Evolutionary conservation across 2,888 invertebrate genomes (phyloP), one percentile per base, ranked within the genome.

Genomic region (Dryadula phaetusa): DNA sequence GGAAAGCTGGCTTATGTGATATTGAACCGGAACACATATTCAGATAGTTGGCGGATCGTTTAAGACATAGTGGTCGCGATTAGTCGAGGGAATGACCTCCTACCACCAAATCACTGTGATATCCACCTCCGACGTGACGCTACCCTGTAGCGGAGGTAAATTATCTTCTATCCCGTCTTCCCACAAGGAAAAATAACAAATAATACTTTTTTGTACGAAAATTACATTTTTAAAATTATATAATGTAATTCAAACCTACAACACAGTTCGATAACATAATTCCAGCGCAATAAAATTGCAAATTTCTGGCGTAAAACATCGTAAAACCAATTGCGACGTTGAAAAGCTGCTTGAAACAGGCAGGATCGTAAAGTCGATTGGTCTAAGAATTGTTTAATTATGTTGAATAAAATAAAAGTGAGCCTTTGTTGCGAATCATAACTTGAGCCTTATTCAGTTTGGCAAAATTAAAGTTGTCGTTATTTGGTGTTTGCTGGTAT

Each of bases 311-410:
- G 61, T 64, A 86, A 85, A 82, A 80, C 83, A 62, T 86, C 86
- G 84, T 87, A 86, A 88, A 89, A 84, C 78, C 83, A 83, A 84
- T 84, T 84, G 88, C 78, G 84, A 84, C 84, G 83, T 82, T 79
- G 82, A 83, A 83, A 85, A 83, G 82, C 83, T 79, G 81, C 75
- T 74, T 64, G 69, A 80, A 76, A 76, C 76, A 80, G 79, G 80
- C 81, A 79, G 76, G 76, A 78, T 87, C 89, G 88, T 90, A 88
- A 89, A 89, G 81, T 79, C 78, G 83, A 86, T 87, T 84, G 83
- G 83, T 82, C 82, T 81, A 83, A 84, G 80, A 84, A 84, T 81
- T 83, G 86, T 85, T 86, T 87, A 86, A 88, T 88, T 87, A 83
- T 80, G 77, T 79, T 79, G 79, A 80, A 77, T 77, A 70, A 69